phyloP scores from a whole-genome alignment of 2,113 vertebrate genomes.

The Pampusana beccarii region DNA sequence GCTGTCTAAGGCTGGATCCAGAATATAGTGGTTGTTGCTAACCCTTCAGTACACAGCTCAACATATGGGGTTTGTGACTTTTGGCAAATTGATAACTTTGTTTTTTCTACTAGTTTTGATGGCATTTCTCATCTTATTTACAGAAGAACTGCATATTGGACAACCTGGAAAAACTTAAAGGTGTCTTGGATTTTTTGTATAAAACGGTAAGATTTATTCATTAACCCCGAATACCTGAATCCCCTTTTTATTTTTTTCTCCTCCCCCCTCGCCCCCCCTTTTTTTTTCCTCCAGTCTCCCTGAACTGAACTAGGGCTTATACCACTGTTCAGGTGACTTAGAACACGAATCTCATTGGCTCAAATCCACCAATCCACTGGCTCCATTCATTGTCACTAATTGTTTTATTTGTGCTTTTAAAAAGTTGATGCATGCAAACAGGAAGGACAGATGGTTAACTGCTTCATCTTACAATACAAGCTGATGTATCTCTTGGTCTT shows the following conservation, averaged over 20 bases:
- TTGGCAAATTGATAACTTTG: neutral
- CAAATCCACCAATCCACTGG: neutral
- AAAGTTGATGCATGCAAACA: neutral
- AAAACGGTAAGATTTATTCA: conserved; percentile 63
- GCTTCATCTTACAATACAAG: neutral
- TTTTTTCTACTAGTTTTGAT: neutral
- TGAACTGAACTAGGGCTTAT: neutral
- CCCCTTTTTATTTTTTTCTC: neutral
- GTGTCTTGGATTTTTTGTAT: conserved; percentile 69
- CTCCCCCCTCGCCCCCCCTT: too few relatives aligned
- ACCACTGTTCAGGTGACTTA: neutral
- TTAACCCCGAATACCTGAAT: neutral
- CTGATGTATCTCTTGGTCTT: neutral
- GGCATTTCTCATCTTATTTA: neutral
- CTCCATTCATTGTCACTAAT: neutral
- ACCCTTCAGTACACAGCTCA: neutral
- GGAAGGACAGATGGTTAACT: neutral
- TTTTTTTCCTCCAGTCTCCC: neutral
- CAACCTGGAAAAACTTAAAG: conserved; percentile 37
- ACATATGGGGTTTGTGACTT: neutral
- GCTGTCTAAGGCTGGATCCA: neutral
- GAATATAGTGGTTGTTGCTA: neutral
- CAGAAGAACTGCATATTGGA: conserved; percentile 29
- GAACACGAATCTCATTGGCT: neutral
- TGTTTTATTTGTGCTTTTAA: neutral